Base-by-base conservation (phyloP, 2,888 invertebrate species). In the Ischnus inquisitorius region DNA sequence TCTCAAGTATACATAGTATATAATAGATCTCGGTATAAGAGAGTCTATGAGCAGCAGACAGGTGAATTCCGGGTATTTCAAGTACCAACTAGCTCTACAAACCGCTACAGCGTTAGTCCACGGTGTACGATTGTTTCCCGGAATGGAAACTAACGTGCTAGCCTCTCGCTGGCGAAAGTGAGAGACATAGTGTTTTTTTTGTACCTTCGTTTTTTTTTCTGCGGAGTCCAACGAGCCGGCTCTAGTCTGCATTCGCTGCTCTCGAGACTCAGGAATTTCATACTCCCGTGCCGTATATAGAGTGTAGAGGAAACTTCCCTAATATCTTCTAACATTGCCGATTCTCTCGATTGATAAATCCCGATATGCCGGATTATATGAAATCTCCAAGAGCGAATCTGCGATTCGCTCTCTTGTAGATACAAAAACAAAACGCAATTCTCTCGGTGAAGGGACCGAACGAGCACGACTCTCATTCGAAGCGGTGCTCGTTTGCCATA, bases 111-210 rank as follows among this genome's bases (percentile, higher is more conserved):
- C 48, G 72, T 77, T 67, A 48, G 54, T 75, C 54, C 79, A 74
- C 54, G 78, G 85, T 62, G 81, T 86, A 86, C 90, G 69, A 90
- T 90, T 90, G 91, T 92, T 92, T 91, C 92, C 89, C 82, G 87
- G 88, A 92, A 92, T 90, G 91, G 90, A 91, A 91, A 91, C 81
- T 78, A 74, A 77, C 76, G 34, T 65, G 82, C 72, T 43, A n/a
- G 62, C 83, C 72, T 83, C 80, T 80, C 80, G 76, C 78, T 62
- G 64, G 81, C 67, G 84, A 84, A 84, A 84, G 84, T 84, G 81
- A 81, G 84, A 81, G 72, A 81, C 84, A 64, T 34, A 54, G 10
- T 14, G 14, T 48, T 65, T 12, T 54, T 64, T 12, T 51, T 19
- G 60, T 46, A 19, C 22, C 2, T 48, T 48, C 54, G 10, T 54